Evolutionary conservation across 2,113 vertebrate species (phyloP).

Genomic region (Ramphastos sulfuratus): DNA sequence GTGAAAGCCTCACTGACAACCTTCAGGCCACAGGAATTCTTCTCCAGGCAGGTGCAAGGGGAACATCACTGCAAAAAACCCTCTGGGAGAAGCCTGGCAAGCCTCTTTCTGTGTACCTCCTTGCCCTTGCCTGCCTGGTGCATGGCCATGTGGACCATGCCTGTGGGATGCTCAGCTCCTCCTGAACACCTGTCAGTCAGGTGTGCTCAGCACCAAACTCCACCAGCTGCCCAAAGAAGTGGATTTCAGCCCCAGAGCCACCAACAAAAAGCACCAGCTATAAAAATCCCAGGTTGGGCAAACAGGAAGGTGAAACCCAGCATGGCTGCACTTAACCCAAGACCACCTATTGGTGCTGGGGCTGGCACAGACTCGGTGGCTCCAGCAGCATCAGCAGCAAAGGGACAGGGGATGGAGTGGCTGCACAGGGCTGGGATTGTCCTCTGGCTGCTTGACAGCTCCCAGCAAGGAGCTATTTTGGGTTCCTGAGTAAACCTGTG

Average conservation of each 20-base stretch:
- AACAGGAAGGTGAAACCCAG: constrained; percentile 2
- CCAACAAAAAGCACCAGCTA: not conserved
- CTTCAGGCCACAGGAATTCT: not conserved
- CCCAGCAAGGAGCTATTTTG: not conserved
- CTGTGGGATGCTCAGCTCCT: not conserved
- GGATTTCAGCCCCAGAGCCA: not conserved
- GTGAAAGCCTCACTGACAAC: not conserved
- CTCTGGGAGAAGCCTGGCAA: not conserved
- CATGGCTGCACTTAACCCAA: not conserved
- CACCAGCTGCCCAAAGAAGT: not conserved
- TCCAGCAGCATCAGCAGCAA: not conserved
- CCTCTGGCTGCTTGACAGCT: not conserved
- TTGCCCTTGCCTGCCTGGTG: not conserved
- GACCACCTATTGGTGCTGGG: not conserved
- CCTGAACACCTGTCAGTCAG: not conserved
- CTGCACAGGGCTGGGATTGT: not conserved
- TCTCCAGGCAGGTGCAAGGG: not conserved
- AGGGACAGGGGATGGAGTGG: not conserved
- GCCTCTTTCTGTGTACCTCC: not conserved
- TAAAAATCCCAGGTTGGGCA: not conserved
- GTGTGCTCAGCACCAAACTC: not conserved
- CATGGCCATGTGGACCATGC: not conserved
- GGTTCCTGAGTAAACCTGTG: not conserved
- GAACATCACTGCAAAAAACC: not conserved
- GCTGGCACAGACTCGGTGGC: constrained; percentile 20